These are phyloP conservation scores for Pollenia angustigena DNA, from an alignment of 2,888 invertebrate genomes.

Conservation along the genomic window DNA sequence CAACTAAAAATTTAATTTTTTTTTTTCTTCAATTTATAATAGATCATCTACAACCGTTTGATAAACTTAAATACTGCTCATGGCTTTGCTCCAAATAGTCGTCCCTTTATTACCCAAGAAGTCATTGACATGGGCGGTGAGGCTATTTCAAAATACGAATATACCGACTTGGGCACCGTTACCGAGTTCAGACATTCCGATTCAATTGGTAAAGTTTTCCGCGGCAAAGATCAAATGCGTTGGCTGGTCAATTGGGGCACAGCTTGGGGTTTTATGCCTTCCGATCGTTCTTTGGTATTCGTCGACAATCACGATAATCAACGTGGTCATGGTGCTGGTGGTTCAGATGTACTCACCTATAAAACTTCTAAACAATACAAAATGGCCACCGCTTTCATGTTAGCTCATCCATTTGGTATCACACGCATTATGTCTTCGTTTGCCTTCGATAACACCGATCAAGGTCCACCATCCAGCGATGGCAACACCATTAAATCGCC, in stretches of 20 bases:
- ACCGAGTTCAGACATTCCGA: slow-evolving; percentile 88
- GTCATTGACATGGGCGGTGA: slow-evolving; percentile 89
- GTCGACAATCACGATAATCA: slow-evolving; percentile 97
- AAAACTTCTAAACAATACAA: slow-evolving; percentile 89
- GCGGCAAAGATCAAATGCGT: slow-evolving; percentile 87
- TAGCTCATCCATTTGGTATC: slow-evolving; percentile 93
- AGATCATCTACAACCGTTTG: slow-evolving; percentile 85
- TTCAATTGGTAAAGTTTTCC: slow-evolving; percentile 85
- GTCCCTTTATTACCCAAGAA: slow-evolving; percentile 90
- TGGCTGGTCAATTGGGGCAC: slow-evolving; percentile 88
- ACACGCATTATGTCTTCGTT: slow-evolving; percentile 95
- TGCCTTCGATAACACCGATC: slow-evolving; percentile 87
- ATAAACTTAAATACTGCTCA: slow-evolving; percentile 87
- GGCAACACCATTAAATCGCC: slow-evolving; percentile 88
- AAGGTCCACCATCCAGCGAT: slow-evolving; percentile 88
- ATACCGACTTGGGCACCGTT: slow-evolving; percentile 86
- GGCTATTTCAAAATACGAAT: slow-evolving; percentile 85
- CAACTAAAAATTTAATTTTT: neutral
- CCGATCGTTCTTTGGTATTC: slow-evolving; percentile 89
- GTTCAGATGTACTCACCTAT: slow-evolving; percentile 88
- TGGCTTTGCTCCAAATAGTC: slow-evolving; percentile 87
- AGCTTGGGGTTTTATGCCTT: slow-evolving; percentile 88
- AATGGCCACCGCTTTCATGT: slow-evolving; percentile 93
- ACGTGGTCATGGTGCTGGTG: slow-evolving; percentile 89
- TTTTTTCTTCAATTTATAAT: slow-evolving; percentile 77